A percentile compares a stretch with the other conserved stretches of the same genome.
Conservation (phyloP, 37 sponge, comb jelly and placozoan species). For the Axinella damicornis region DNA sequence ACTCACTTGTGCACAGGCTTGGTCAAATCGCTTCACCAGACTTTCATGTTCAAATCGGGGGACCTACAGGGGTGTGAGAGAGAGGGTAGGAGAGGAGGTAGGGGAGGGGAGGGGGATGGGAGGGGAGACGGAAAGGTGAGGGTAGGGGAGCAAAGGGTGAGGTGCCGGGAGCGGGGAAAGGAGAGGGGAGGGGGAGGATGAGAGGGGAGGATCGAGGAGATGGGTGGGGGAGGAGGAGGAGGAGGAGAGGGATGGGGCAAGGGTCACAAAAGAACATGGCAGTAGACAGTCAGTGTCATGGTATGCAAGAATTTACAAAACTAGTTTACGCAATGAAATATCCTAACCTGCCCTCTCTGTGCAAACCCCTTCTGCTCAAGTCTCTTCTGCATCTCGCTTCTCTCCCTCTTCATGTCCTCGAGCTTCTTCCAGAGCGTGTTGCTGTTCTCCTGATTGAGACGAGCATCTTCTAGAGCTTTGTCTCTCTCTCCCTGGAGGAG, state of each 20-base stretch:
- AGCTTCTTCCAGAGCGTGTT: slow-evolving; percentile 11
- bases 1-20: neutral
- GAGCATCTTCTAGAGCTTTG: neutral
- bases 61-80: neutral
- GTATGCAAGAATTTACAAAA: neutral
- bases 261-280: too few species aligned
- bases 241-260: too few species aligned
- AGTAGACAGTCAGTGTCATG: too few species aligned
- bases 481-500: slow-evolving; percentile 1
- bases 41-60: slow-evolving; percentile 11
- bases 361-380: slow-evolving; percentile 13
- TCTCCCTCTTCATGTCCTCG: slow-evolving; percentile 15
- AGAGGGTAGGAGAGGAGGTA: slow-evolving; percentile 4
- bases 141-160: neutral
- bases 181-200: neutral
- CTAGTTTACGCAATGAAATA: too few species aligned
- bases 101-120: neutral
- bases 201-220: neutral
- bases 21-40: slow-evolving; percentile 20
- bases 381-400: too few species aligned
- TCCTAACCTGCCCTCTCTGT: too few species aligned
- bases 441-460: neutral
- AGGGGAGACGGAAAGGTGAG: neutral
- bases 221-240: neutral
- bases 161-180: neutral